These are phyloP conservation scores for Drosophila ficusphila DNA, from an alignment of 1,140 invertebrate species.

Conservation along the genomic window DNA sequence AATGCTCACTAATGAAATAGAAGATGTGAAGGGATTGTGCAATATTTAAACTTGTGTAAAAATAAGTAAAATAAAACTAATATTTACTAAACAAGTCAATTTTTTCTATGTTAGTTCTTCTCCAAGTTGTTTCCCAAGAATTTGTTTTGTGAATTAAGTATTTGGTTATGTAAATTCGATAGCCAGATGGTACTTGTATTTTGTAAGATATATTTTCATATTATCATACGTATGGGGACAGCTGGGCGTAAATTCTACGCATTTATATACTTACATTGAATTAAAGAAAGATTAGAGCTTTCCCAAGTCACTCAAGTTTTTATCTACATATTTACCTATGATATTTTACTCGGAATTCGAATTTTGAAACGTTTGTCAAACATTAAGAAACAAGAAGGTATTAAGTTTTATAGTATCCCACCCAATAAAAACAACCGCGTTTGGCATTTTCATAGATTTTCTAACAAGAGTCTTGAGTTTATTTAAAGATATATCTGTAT, in stretches of 20 bases:
- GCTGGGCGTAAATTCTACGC: not conserved
- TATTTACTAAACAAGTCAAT: conserved; percentile 14
- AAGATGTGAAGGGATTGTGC: conserved; percentile 1
- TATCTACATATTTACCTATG: too few relatives aligned
- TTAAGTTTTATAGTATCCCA: too few relatives aligned
- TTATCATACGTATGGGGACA: too few relatives aligned
- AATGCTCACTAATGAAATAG: not conserved
- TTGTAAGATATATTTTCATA: too few relatives aligned
- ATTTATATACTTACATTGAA: too few relatives aligned
- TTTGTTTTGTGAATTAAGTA: not conserved
- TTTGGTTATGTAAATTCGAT: not conserved
- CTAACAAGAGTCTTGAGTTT: conserved; percentile 81
- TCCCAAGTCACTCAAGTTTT: too few relatives aligned
- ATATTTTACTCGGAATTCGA: too few relatives aligned
- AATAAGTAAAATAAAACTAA: conserved; percentile 24
- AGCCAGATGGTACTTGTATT: not conserved
- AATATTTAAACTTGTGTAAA: conserved; percentile 13
- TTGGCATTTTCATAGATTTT: conserved; percentile 50
- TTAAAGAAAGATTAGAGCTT: too few relatives aligned
- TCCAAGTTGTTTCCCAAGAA: too few relatives aligned
- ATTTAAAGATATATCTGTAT: conserved; percentile 79
- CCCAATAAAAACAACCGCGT: not conserved
- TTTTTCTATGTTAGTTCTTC: too few relatives aligned
- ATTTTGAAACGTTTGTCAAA: not conserved
- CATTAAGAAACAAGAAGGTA: too few relatives aligned